Evolutionary conservation across 2,888 invertebrate genomes (phyloP), one percentile per base, ranked within the genome.

Genomic region (Macrophya alboannulata): DNA sequence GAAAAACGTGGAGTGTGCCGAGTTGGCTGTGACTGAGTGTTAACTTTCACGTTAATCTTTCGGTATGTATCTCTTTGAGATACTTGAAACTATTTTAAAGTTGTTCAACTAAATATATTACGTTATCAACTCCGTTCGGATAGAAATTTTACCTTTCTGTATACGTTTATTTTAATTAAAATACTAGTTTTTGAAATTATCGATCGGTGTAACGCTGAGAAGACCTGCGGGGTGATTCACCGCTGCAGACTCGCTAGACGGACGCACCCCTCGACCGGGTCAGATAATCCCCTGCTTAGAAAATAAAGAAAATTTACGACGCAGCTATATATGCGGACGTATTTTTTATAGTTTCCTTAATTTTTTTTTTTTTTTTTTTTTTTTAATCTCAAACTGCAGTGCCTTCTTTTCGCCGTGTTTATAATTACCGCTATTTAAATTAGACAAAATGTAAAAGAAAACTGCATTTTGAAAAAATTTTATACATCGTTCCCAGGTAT

Each of bases 201-300:
- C 77, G 77, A 77, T 51, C 77, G 21, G 25, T 17, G 74, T 21
- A 45, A 74, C 74, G n/a, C 37, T 68, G 37, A 17, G 37, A 77
- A 77, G 77, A 77, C 77, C 77, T 31, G 37, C 51, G 37, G 25
- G 48, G 55, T 55, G 77, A 77, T 25, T 48, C 76, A 48, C 76
- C n/a, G 45, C 77, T 31, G 55, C 55, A 77, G 55, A 77, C 77
- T 51, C 48, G 51, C 37, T 31, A 55, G 51, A 48, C 59, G 43
- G n/a, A 40, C 81, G 37, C 59, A 62, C 62, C 79, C 79, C 59
- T 81, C 51, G 77, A n/a, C 21, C 12, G 9, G 40, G 40, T 62
- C 40, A n/a, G 79, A 81, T 62, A n/a, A 81, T 81, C 62, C 62
- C 55, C 59, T 55, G 55, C 51, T 79, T 79, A 12, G 55, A 59